These are phyloP conservation scores for Plodia interpunctella DNA, from an alignment of 1,140 invertebrate species.

Conservation along the genomic window DNA sequence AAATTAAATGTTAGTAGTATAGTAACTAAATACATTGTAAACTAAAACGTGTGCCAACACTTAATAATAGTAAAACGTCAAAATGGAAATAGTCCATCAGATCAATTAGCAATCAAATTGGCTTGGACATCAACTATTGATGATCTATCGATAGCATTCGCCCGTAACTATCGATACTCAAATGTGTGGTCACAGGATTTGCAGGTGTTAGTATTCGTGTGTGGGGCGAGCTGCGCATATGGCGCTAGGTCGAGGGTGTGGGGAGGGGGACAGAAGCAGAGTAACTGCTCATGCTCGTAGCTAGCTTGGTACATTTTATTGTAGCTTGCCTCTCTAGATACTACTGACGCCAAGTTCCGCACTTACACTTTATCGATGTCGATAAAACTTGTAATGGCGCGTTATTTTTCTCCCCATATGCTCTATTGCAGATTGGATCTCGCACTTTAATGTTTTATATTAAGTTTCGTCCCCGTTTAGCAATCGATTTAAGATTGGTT, in stretches of 20 bases:
- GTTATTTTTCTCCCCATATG: slow-evolving; percentile 41
- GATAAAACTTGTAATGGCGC: slow-evolving; percentile 51
- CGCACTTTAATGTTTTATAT: slow-evolving; percentile 35
- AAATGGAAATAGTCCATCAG: background rate
- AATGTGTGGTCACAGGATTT: slow-evolving; percentile 42
- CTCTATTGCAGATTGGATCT: slow-evolving; percentile 36
- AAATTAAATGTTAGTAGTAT: too few species aligned
- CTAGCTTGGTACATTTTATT: slow-evolving; percentile 75
- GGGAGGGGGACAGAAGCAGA: slow-evolving; percentile 37
- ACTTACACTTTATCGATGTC: slow-evolving; percentile 56
- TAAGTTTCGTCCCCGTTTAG: background rate
- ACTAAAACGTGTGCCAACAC: too few species aligned
- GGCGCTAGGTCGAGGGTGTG: slow-evolving; percentile 34
- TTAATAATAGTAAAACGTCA: background rate
- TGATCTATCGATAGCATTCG: slow-evolving; percentile 50
- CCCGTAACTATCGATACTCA: slow-evolving; percentile 39
- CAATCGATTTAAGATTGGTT: background rate
- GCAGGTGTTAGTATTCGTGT: slow-evolving; percentile 39
- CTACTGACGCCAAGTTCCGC: slow-evolving; percentile 45
- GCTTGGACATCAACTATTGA: slow-evolving; percentile 40
- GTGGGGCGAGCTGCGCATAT: slow-evolving; percentile 61
- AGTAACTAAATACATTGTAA: too few species aligned
- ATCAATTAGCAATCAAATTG: slow-evolving; percentile 52
- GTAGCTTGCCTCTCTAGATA: slow-evolving; percentile 73
- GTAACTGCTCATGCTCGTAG: slow-evolving; percentile 72